Conservation (phyloP, 2,113 vertebrate species). For the Oplegnathus fasciatus region DNA sequence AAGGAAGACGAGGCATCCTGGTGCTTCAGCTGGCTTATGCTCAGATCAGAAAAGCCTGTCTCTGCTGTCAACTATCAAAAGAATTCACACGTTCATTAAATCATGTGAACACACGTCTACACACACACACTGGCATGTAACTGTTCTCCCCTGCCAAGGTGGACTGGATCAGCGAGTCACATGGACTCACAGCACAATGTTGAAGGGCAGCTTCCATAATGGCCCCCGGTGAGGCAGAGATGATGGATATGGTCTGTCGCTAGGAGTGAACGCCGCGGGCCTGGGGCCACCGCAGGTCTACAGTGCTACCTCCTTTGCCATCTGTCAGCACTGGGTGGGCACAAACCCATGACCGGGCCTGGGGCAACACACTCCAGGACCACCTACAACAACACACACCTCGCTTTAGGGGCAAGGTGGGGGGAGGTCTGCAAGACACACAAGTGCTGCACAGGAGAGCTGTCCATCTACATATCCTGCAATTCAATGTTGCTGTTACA, state of each 20-base stretch:
- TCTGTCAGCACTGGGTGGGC: constrained; percentile 78
- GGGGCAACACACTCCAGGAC: constrained; percentile 43
- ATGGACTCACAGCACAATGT: constrained; percentile 38
- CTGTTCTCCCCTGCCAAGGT: constrained; percentile 63
- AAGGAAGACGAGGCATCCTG: not conserved
- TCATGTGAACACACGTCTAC: not conserved
- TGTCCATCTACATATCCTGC: constrained; percentile 13
- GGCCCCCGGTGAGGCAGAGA: constrained; percentile 72
- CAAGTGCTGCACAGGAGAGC: constrained; percentile 23
- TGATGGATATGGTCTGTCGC: constrained; percentile 82
- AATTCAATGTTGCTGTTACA: not conserved
- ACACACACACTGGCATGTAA: constrained; percentile 12
- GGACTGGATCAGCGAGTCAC: constrained; percentile 54
- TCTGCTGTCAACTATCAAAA: constrained; percentile 9
- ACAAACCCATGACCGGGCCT: constrained; percentile 58
- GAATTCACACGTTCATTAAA: constrained; percentile 15
- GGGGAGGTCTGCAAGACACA: constrained; percentile 44
- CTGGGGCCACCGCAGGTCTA: constrained; percentile 67
- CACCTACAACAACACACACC: constrained; percentile 41
- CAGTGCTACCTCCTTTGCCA: constrained; percentile 70
- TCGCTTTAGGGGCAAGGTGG: constrained; percentile 32
- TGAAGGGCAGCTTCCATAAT: constrained; percentile 81
- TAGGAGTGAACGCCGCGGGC: constrained; percentile 62
- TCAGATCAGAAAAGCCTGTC: not conserved
- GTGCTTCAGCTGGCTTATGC: constrained; percentile 11